phyloP scores from a whole-genome alignment of 1,140 invertebrate genomes.

The Philaenus spumarius region DNA sequence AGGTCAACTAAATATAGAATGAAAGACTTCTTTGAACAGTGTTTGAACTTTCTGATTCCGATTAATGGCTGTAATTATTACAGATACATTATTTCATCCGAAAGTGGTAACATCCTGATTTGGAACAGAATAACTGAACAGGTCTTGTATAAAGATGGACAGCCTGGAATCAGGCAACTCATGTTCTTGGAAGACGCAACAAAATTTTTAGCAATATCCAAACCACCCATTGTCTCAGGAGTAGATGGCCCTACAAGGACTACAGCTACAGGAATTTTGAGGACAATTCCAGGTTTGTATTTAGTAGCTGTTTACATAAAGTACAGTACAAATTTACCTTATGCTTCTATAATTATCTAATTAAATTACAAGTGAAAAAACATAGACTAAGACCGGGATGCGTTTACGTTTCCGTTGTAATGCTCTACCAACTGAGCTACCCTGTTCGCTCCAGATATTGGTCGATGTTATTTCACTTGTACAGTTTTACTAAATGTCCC shows the following conservation, averaged over 20 bases:
- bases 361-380: no score
- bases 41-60: no score
- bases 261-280: constrained; percentile 55
- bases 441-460: no score
- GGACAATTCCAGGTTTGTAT: constrained; percentile 58
- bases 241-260: constrained; percentile 52
- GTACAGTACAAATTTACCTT: not conserved
- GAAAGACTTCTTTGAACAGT: no score
- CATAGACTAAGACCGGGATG: no score
- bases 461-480: no score
- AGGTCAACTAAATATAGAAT: no score
- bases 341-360: no score
- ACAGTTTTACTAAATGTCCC: no score
- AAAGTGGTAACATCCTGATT: constrained; percentile 86
- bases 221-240: constrained; percentile 40
- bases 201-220: constrained; percentile 80
- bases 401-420: no score
- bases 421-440: no score
- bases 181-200: constrained; percentile 74
- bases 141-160: constrained; percentile 77
- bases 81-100: constrained; percentile 77
- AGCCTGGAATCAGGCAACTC: constrained; percentile 80
- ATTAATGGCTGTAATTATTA: constrained; percentile 20
- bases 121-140: constrained; percentile 84
- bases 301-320: not conserved